Percentiles rank a stretch among this genome's conserved stretches.
Evolutionary conservation across 2,797 vertebrate genomes (phyloP).

Genomic region (Neosalanx taihuensis): DNA sequence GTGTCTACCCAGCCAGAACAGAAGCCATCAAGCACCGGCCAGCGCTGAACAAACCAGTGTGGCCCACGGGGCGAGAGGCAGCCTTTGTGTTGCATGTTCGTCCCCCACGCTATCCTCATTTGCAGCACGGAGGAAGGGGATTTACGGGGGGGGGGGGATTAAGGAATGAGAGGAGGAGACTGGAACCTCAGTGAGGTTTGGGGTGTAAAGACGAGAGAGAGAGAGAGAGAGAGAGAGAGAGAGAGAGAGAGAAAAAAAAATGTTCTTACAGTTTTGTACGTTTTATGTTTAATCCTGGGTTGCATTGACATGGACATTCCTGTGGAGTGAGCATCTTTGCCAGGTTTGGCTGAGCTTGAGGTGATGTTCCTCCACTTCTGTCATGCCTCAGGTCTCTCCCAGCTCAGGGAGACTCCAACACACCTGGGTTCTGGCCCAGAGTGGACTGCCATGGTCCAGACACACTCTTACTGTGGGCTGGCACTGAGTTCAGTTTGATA

Average conservation of each 20-base stretch:
- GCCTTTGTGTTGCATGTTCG: neutral
- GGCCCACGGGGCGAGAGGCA: neutral
- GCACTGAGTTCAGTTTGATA: neutral
- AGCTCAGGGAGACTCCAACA: constrained; percentile 7
- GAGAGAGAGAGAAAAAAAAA: neutral
- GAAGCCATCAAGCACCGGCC: neutral
- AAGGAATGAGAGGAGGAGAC: neutral
- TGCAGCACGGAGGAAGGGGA: constrained; percentile 1
- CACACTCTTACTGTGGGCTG: neutral
- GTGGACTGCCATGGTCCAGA: neutral
- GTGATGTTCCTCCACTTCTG: neutral
- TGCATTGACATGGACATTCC: neutral
- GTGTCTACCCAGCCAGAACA: constrained; percentile 1
- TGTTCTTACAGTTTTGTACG: neutral
- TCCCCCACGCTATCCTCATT: neutral
- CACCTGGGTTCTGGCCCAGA: neutral
- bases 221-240: too few species aligned
- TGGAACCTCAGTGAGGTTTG: neutral
- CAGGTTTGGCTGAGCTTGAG: constrained; percentile 10
- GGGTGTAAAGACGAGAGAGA: neutral
- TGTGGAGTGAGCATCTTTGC: neutral
- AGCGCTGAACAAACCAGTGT: constrained; percentile 10
- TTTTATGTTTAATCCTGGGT: neutral
- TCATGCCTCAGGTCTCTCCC: constrained; percentile 5
- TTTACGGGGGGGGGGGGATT: neutral